Evolutionary conservation across 2,113 vertebrate genomes (phyloP), one percentile per base, ranked within the genome.

Genomic region (Brachypteracias leptosomus): DNA sequence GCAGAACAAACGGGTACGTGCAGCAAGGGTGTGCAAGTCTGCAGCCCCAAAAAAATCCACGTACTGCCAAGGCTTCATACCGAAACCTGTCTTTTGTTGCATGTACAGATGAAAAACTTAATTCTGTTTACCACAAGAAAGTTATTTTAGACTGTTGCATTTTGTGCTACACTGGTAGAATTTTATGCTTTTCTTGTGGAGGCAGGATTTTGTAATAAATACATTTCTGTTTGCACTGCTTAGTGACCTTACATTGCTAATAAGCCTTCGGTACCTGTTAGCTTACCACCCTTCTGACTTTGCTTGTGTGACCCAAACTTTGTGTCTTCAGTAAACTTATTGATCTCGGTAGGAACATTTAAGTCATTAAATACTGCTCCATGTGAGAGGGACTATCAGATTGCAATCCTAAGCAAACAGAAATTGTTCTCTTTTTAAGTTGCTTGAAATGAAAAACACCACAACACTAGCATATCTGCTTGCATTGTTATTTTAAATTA

Each of bases 401-500:
- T 3, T 58, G 29, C 12, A 6, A 65, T 49, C 73, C 40, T 10
- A 15, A 85, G 22, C 11, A 90, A 75, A 74, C 10, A 71, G 49
- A 88, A 90, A 85, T 16, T 63, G 28, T 57, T 85, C 71, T 72
- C 22, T 47, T 70, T 94, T 83, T 54, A 36, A 83, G 52, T 44
- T 61, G 62, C 66, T 84, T 49, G 72, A 85, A 91, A 89, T 59
- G 55, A 57, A 84, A 95, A 90, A 7, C 36, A 88, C 46, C 36
- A 38, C 66, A 82, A 76, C 16, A 24, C 40, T 9, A 16, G 67
- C 10, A 36, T 66, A 93, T 54, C 83, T 74, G 76, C 79, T 86
- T 96, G 73, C 93, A 84, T 80, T 97, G 92, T 97, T 98, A 93
- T 93, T 93, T 81, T 93, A 96, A 98, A 97, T 94, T 96, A 96